phyloP scores from a whole-genome alignment of 1,140 invertebrate genomes.

The Hormaphis cornu region DNA sequence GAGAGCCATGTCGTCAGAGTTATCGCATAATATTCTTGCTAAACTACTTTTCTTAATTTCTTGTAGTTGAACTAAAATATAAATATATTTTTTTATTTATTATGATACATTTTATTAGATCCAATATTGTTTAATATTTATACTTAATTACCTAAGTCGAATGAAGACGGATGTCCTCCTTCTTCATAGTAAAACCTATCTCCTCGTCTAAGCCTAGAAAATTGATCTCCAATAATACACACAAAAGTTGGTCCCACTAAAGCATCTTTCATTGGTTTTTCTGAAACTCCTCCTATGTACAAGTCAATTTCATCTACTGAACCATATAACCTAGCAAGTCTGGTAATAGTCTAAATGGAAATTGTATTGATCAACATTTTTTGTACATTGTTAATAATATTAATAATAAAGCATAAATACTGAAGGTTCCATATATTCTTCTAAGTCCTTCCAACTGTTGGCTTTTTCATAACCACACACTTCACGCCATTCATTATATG shows the following conservation, averaged over 20 bases:
- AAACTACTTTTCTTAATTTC: slow-evolving; percentile 49
- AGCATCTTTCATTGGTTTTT: slow-evolving; percentile 45
- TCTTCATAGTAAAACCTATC: slow-evolving; percentile 52
- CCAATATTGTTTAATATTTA: background rate
- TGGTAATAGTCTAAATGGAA: slow-evolving; percentile 43
- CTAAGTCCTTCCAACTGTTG: slow-evolving; percentile 48
- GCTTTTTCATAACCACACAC: slow-evolving; percentile 50
- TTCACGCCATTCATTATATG: slow-evolving; percentile 59
- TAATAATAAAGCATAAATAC: slow-evolving; percentile 41
- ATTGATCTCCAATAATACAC: slow-evolving; percentile 55
- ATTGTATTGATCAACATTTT: too few species aligned
- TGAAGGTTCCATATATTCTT: slow-evolving; percentile 48
- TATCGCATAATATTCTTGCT: slow-evolving; percentile 51
- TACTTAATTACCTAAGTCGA: slow-evolving; percentile 44
- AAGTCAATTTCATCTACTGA: slow-evolving; percentile 56
- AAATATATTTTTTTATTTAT: background rate
- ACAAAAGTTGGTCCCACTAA: slow-evolving; percentile 52
- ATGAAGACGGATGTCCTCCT: slow-evolving; percentile 44
- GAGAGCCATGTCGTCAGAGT: slow-evolving; percentile 46
- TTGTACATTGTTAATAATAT: too few species aligned
- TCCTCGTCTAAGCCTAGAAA: slow-evolving; percentile 46
- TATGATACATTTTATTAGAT: background rate
- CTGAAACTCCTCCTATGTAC: slow-evolving; percentile 52
- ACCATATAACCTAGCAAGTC: slow-evolving; percentile 43
- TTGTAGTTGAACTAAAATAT: slow-evolving; percentile 45